phyloP scores from a whole-genome alignment of 2,888 invertebrate species.

The Stenurella melanura region DNA sequence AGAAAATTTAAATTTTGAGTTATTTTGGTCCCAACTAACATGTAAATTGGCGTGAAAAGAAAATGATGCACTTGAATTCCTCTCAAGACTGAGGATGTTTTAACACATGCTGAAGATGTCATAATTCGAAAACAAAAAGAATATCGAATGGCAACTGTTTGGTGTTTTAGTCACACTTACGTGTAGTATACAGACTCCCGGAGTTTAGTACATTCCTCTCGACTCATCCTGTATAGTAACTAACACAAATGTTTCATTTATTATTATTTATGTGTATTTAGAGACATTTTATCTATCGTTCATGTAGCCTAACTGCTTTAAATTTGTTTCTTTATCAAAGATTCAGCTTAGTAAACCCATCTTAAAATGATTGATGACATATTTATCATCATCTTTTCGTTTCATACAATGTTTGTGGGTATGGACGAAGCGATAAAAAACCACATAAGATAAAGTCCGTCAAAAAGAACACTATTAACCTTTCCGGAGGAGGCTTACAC shows the following conservation, averaged over 20 bases:
- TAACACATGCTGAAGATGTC: too few relatives aligned
- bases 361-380: conserved; percentile 32
- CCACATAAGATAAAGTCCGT: conserved; percentile 13
- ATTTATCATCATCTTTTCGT: conserved; percentile 28
- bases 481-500: background rate
- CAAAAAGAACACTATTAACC: conserved; percentile 20
- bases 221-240: too few relatives aligned
- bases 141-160: too few relatives aligned
- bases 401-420: conserved; percentile 11
- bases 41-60: too few relatives aligned
- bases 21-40: too few relatives aligned
- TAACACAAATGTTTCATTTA: background rate
- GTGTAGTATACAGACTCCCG: too few relatives aligned
- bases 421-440: conserved; percentile 13
- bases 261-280: background rate
- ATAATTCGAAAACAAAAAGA: too few relatives aligned
- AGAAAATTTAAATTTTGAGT: too few relatives aligned
- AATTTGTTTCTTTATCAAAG: conserved; percentile 13
- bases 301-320: background rate
- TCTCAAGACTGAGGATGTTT: too few relatives aligned
- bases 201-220: too few relatives aligned
- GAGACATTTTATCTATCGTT: background rate
- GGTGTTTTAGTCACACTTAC: too few relatives aligned
- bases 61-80: too few relatives aligned
- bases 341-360: background rate